These are phyloP conservation scores for Aepyceros melampus DNA, from an alignment of 2,113 vertebrate genomes.

Conservation along the genomic window DNA sequence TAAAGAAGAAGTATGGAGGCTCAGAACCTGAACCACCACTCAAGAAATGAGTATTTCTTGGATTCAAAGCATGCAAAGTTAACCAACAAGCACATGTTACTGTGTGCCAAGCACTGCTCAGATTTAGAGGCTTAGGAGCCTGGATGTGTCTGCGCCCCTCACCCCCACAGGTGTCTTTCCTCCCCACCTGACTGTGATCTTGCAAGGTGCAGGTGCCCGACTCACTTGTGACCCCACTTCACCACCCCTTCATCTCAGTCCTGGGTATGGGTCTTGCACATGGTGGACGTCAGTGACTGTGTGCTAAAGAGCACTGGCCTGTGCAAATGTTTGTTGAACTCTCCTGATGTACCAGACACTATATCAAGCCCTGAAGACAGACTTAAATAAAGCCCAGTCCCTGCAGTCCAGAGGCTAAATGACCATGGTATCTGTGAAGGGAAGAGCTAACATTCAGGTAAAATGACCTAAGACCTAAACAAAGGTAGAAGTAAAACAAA, in stretches of 20 bases:
- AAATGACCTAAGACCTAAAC: not conserved
- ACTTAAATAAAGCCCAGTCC: not conserved
- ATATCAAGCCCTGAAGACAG: not conserved
- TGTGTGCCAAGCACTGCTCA: not conserved
- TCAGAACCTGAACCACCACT: not conserved
- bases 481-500: not conserved
- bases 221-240: not conserved
- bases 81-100: not conserved
- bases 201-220: not conserved
- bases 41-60: not conserved
- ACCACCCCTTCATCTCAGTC: not conserved
- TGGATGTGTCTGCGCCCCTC: not conserved
- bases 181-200: not conserved
- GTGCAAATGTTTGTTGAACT: not conserved
- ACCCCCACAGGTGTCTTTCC: not conserved
- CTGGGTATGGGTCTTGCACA: not conserved
- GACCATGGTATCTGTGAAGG: not conserved
- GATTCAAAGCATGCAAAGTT: not conserved
- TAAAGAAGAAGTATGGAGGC: not conserved
- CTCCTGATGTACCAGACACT: not conserved
- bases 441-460: not conserved
- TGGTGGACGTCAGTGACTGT: not conserved
- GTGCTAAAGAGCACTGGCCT: not conserved
- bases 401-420: not conserved
- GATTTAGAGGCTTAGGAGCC: not conserved